Evolutionary conservation across 1,140 invertebrate genomes (phyloP), one percentile per base, ranked within the genome.

Genomic region (Drosophila nannoptera): DNA sequence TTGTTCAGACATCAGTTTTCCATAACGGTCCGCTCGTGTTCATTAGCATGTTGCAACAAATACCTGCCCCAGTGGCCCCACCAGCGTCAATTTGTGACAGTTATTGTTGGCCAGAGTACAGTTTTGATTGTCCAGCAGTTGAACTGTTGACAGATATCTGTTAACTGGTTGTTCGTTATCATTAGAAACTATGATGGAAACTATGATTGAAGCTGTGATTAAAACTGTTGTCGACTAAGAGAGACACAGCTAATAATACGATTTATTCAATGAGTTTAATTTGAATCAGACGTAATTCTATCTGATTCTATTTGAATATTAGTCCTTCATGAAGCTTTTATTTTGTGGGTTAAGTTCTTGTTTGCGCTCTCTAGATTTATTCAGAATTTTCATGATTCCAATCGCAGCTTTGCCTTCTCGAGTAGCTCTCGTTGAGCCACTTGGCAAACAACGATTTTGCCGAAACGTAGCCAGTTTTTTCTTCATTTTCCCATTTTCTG

Each of bases 391-490:
- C 22, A 22, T 22, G 22, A 22, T 22, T 22, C 22, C 22, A 2
- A 22, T 22, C 11, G n/a, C 49, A 42, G 40, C 49, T 55, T 32
- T 49, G 49, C 64, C 58, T 50, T 72, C 71, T 78, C 52, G 68
- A 65, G 43, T 22, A 52, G 66, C 66, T 62, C 54, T 73, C 66
- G 56, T 65, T 63, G 71, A 63, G 71, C 75, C 78, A 75, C 78
- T 83, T 64, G 43, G 75, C 36, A 68, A 50, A 65, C 36, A 69
- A 67, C 69, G 73, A 70, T 82, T 77, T 70, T 52, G 50, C 81
- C 62, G 80, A 84, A 84, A 84, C 60, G 63, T 80, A 69, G 69
- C 66, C 76, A 80, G 80, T 84, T 84, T 78, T 82, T 70, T 22
- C 12, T 45, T 46, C 52, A 52, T 49, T 60, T 50, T 50, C 32